Evolutionary conservation across 2,888 invertebrate species (phyloP).

Genomic region (Nebria salina): DNA sequence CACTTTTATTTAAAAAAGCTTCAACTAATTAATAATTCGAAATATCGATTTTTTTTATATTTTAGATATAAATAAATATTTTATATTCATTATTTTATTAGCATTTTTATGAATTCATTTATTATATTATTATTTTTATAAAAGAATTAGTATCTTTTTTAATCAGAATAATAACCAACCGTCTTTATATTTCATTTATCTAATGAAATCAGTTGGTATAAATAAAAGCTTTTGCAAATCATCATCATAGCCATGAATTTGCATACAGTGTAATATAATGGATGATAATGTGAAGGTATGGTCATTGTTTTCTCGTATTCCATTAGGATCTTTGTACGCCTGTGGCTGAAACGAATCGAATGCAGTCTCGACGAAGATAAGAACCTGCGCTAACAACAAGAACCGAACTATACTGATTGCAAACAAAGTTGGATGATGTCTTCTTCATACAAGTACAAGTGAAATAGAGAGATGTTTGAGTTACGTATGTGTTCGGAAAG

Average conservation of each 20-base stretch:
- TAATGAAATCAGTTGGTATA: background rate
- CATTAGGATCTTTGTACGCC: constrained; percentile 26
- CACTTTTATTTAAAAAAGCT: no score
- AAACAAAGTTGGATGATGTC: background rate
- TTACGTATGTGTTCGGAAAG: constrained; percentile 16
- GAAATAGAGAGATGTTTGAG: constrained; percentile 1
- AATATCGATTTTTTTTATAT: no score
- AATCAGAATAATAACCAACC: background rate
- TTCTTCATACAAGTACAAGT: background rate
- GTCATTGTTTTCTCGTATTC: constrained; percentile 33
- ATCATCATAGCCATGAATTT: background rate
- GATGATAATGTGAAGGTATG: background rate
- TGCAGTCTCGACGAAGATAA: constrained; percentile 31
- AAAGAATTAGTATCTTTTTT: no score
- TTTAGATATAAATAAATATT: no score
- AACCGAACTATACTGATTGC: constrained; percentile 14
- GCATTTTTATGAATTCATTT: no score
- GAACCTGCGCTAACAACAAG: constrained; percentile 32
- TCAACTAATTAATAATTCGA: no score
- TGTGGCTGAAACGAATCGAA: constrained; percentile 36
- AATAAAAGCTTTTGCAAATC: background rate
- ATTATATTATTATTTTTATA: no score
- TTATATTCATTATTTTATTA: no score
- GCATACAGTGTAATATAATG: background rate
- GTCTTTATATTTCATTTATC: background rate